Conservation (phyloP, 2,113 vertebrate species). For the Upupa epops region DNA sequence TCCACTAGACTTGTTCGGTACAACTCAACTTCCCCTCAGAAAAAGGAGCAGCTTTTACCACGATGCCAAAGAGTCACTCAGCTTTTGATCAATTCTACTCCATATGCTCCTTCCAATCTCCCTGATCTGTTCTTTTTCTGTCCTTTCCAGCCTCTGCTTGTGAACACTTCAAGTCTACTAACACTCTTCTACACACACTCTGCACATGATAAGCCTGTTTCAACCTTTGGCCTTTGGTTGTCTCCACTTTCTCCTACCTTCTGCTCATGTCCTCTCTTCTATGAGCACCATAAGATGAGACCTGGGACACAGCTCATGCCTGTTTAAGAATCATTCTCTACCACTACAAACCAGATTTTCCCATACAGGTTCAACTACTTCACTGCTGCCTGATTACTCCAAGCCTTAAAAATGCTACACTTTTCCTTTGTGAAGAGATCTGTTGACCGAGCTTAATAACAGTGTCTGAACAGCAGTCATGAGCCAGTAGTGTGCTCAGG, state of each 20-base stretch:
- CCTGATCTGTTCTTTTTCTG: background rate
- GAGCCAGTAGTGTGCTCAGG: too few relatives aligned
- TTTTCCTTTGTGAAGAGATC: background rate
- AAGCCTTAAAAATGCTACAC: background rate
- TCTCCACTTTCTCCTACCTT: background rate
- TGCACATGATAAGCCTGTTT: background rate
- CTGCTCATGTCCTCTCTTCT: background rate
- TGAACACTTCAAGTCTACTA: background rate
- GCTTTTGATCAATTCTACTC: background rate
- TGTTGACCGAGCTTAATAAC: background rate
- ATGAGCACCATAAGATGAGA: background rate
- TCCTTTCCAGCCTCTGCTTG: background rate
- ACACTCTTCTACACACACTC: background rate
- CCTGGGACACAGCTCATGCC: fast-evolving
- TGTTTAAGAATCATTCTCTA: background rate
- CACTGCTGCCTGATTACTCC: background rate
- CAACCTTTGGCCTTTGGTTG: background rate
- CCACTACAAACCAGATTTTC: background rate
- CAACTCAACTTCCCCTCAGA: background rate
- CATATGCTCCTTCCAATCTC: background rate
- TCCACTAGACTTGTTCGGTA: background rate
- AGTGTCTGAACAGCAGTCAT: too few relatives aligned
- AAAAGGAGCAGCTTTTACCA: background rate
- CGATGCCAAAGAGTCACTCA: background rate
- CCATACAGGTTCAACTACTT: background rate